Evolutionary conservation across 2,888 invertebrate genomes (phyloP).

Genomic region (Apodemia duryi): DNA sequence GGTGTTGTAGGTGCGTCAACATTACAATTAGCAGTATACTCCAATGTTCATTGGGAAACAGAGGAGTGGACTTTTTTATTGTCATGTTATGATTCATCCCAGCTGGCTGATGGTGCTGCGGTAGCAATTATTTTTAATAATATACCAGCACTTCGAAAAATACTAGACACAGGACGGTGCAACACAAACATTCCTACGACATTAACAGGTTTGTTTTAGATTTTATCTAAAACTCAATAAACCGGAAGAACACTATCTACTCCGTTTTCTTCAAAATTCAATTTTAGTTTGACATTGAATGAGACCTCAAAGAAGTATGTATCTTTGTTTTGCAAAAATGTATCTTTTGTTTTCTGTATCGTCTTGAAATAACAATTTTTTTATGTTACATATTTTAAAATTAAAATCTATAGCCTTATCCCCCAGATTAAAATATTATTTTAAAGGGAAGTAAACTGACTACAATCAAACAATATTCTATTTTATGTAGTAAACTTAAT

Average conservation of each 20-base stretch:
- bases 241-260: background rate
- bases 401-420: too few relatives aligned
- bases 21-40: constrained; percentile 66
- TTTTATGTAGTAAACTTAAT: too few relatives aligned
- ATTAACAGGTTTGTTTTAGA: constrained; percentile 52
- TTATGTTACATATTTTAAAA: too few relatives aligned
- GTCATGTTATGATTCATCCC: constrained; percentile 67
- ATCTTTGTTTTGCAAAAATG: too few relatives aligned
- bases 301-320: background rate
- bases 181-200: constrained; percentile 66
- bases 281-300: background rate
- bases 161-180: constrained; percentile 63
- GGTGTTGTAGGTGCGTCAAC: constrained; percentile 60
- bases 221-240: too few relatives aligned
- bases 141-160: constrained; percentile 51
- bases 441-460: too few relatives aligned
- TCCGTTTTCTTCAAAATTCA: background rate
- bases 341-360: too few relatives aligned
- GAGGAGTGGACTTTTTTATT: constrained; percentile 59
- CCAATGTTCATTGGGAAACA: constrained; percentile 55
- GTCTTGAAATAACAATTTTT: too few relatives aligned
- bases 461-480: too few relatives aligned
- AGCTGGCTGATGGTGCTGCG: constrained; percentile 69
- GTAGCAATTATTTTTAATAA: constrained; percentile 68
- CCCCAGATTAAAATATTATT: too few relatives aligned